Conservation (phyloP, 2,888 invertebrate genomes). For the Hydriomena furcata region DNA sequence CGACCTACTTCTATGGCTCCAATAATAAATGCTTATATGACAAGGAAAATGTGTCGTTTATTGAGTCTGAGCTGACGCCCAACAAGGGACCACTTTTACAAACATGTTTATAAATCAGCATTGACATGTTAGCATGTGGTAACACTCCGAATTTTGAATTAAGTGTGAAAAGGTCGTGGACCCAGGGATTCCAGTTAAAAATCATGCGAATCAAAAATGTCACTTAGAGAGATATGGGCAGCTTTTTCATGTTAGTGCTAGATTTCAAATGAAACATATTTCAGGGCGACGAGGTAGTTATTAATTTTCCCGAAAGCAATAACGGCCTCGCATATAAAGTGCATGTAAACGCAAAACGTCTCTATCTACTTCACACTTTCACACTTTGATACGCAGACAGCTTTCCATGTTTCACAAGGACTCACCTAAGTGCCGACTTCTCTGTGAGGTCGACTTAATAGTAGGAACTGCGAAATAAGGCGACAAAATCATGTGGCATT, state of each 20-base stretch:
- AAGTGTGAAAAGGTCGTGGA: no score
- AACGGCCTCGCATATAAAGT: constrained; percentile 11
- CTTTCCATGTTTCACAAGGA: constrained; percentile 14
- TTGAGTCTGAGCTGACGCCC: constrained; percentile 27
- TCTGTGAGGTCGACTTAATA: neutral
- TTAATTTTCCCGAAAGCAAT: constrained; percentile 5
- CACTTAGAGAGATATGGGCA: no score
- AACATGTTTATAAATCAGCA: constrained; percentile 3
- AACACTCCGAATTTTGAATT: no score
- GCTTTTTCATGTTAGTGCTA: no score
- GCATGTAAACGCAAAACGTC: constrained; percentile 25
- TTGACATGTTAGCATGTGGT: neutral
- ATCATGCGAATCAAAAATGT: no score
- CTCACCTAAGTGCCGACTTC: neutral
- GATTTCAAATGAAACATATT: no score
- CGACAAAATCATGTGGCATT: no score
- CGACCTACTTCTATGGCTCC: neutral
- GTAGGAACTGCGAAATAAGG: no score
- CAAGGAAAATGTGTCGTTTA: constrained; percentile 28
- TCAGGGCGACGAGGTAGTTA: neutral
- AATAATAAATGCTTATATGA: constrained; percentile 12
- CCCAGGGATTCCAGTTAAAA: no score
- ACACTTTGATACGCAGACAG: constrained; percentile 24
- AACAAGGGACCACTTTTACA: constrained; percentile 14
- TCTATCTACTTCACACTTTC: constrained; percentile 14